A percentile compares a stretch with the other conserved stretches of the same genome.
Conservation (phyloP, 2,113 vertebrate species). For the Madoqua kirkii region DNA sequence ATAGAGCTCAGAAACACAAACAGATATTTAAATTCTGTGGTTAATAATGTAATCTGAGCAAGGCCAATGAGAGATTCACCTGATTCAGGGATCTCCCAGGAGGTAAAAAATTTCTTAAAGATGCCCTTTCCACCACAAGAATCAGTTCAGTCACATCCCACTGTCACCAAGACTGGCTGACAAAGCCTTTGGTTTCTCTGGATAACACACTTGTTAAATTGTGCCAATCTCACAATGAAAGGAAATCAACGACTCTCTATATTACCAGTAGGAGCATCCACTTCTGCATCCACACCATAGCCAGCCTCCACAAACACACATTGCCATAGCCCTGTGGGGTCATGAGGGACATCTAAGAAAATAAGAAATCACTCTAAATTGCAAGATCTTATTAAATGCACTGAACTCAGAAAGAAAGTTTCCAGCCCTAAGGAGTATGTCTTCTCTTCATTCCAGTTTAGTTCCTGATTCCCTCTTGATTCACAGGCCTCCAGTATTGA, state of each 20-base stretch:
- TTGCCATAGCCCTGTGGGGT: not conserved
- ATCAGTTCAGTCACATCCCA: not conserved
- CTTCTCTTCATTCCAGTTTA: not conserved
- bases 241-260: not conserved
- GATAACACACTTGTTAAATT: not conserved
- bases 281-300: not conserved
- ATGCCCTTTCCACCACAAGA: not conserved
- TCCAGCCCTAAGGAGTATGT: not conserved
- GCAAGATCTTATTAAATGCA: not conserved
- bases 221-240: not conserved
- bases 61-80: not conserved
- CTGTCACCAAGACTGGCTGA: not conserved
- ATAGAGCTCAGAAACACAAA: not conserved
- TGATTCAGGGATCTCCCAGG: not conserved
- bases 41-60: not conserved
- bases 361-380: not conserved
- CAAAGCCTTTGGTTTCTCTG: not conserved
- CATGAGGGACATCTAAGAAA: not conserved
- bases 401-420: not conserved
- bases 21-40: not conserved
- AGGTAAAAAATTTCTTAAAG: not conserved
- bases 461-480: not conserved
- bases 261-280: not conserved
- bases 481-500: not conserved
- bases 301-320: not conserved